These are phyloP conservation scores for Epizoanthus scotinus DNA, from an alignment of 92 coral and sea anemone genomes.

Conservation along the genomic window DNA sequence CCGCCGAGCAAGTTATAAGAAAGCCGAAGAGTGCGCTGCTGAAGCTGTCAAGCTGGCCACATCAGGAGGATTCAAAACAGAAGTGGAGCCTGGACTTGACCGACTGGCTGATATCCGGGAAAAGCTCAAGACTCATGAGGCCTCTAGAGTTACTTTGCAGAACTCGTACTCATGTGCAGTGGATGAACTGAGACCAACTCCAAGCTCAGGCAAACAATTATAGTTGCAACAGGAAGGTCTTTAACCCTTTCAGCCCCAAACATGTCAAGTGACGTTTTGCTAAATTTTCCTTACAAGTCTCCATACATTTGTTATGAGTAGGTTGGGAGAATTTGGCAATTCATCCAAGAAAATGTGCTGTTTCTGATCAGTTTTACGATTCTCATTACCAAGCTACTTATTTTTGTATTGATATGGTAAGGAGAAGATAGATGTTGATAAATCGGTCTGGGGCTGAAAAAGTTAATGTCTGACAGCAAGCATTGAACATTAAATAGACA, in stretches of 20 bases:
- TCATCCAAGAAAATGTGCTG: too few relatives aligned
- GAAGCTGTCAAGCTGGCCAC: not conserved
- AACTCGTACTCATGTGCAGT: not conserved
- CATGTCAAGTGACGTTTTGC: too few relatives aligned
- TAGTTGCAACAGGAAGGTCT: not conserved
- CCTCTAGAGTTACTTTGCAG: not conserved
- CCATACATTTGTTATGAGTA: too few relatives aligned
- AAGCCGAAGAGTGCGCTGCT: not conserved
- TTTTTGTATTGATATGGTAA: too few relatives aligned
- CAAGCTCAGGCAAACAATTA: not conserved
- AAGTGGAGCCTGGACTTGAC: slow-evolving; percentile 13
- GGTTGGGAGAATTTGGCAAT: too few relatives aligned
- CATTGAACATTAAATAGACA: not conserved
- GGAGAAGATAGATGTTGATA: too few relatives aligned
- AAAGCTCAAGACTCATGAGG: not conserved
- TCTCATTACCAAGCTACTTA: too few relatives aligned
- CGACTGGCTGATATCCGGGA: slow-evolving; percentile 25
- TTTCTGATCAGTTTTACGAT: too few relatives aligned
- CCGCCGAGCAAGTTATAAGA: slow-evolving; percentile 25
- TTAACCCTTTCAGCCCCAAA: too few relatives aligned
- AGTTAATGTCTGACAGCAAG: too few relatives aligned
- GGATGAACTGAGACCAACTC: not conserved
- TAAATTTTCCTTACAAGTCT: too few relatives aligned
- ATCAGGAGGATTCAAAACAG: slow-evolving; percentile 15
- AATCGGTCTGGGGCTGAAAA: too few relatives aligned